Percentiles rank a stretch among this genome's conserved stretches.
Conservation (phyloP, 2,797 vertebrate genomes). For the Liasis olivaceus region DNA sequence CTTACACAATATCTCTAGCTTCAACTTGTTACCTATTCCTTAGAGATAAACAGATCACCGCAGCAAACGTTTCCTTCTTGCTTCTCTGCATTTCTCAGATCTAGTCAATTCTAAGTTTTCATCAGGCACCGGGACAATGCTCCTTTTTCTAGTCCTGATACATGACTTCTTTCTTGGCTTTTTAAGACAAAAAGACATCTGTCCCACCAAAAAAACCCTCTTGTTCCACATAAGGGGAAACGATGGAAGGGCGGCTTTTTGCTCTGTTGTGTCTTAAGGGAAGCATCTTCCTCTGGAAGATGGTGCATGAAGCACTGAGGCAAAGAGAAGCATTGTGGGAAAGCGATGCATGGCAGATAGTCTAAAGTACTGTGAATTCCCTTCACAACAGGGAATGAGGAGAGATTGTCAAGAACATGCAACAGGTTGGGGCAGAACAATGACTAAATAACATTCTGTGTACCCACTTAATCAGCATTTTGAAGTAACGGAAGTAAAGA, state of each 20-base stretch:
- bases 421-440: background rate
- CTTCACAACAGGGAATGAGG: background rate
- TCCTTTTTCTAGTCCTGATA: background rate
- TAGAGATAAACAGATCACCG: background rate
- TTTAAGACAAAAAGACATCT: background rate
- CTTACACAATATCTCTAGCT: background rate
- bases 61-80: background rate
- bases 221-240: background rate
- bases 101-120: background rate
- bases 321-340: background rate
- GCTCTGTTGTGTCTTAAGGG: background rate
- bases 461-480: background rate
- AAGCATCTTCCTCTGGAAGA: background rate
- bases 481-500: background rate
- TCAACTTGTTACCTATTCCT: background rate
- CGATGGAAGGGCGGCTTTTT: background rate
- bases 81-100: background rate
- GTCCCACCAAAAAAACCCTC: background rate
- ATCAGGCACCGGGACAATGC: background rate
- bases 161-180: background rate
- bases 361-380: background rate
- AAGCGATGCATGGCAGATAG: background rate
- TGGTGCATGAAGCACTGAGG: background rate
- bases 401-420: background rate
- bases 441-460: background rate